Evolutionary conservation across 2,797 vertebrate species (phyloP).

Genomic region (Echeneis naucrates): DNA sequence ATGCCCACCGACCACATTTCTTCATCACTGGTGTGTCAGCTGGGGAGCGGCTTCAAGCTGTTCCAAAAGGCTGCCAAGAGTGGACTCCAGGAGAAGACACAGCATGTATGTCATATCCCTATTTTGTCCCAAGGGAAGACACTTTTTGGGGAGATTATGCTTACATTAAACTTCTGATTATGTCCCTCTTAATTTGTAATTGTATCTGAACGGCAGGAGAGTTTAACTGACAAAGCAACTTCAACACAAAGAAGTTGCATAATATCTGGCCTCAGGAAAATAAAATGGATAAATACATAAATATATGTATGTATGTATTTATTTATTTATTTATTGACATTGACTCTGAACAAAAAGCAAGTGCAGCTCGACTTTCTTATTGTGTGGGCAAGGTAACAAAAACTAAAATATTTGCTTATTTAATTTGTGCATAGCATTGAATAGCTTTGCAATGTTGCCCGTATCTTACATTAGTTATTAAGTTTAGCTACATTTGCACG

Average conservation of each 20-base stretch:
- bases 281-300: too few species aligned
- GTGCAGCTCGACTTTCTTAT: background rate
- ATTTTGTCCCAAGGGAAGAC: background rate
- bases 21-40: conserved; percentile 93
- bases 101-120: conserved; percentile 56
- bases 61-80: conserved; percentile 92
- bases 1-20: conserved; percentile 98
- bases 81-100: conserved; percentile 92
- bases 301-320: too few species aligned
- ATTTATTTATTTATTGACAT: background rate
- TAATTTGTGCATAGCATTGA: background rate
- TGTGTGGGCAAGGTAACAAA: background rate
- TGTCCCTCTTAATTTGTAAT: background rate
- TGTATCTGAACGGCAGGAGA: too few species aligned
- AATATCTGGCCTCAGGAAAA: background rate
- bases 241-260: background rate
- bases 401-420: background rate
- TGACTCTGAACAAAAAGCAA: too few species aligned
- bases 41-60: conserved; percentile 91
- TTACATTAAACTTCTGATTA: background rate
- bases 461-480: background rate
- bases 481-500: background rate
- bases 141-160: background rate
- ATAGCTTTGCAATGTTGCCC: background rate
- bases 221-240: too few species aligned